Base-by-base conservation (phyloP, 2,888 invertebrate genomes). In the Sipha maydis region DNA sequence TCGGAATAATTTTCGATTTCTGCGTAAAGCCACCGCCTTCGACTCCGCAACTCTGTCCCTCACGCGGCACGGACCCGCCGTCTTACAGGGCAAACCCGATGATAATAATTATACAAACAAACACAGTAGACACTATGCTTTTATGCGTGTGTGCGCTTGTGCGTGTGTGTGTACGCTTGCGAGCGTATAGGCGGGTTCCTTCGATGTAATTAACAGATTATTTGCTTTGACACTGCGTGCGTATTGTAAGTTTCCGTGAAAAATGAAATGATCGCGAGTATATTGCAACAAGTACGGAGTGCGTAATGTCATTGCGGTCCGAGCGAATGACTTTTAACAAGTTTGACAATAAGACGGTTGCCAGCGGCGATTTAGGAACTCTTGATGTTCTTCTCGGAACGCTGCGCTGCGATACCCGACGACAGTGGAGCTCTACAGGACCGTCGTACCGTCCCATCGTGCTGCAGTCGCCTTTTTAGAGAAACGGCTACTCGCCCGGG, bases 1-100 rank as follows among this genome's bases (percentile, higher is more conserved):
- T 80, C 80, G 7, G 82, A 82, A 88, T 88, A 88, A 88, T 88
- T 88, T 88, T 88, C 88, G 82, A 88, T 88, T 88, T 80, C 88
- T 75, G 88, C 75, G 88, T 82, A 88, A 88, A 73, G 75, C 88
- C 75, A 61, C 80, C 48, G 31, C 75, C 25, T 38, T 48, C 67
- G 25, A 77, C 77, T 17, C 69, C 69, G 78, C 61, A 25, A 8
- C 31, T 7, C 19, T 31, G 34, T 34, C 41, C 48, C 48, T 41
- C 9, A 28, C 11, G 8, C 28, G 41, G 48, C 41, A 34, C 28
- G 34, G 14, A 38, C 28, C 48, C 61, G 61, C 21, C 82, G 48
- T 82, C 80, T 88, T 75, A 77, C 77, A 11, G 61, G 76, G 28
- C n/a, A 73, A 73, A 80, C 86, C 56, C 79, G 69, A 86, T 73